These are phyloP conservation scores for Cephus runcator DNA, from an alignment of 2,888 invertebrate species.

Conservation along the genomic window DNA sequence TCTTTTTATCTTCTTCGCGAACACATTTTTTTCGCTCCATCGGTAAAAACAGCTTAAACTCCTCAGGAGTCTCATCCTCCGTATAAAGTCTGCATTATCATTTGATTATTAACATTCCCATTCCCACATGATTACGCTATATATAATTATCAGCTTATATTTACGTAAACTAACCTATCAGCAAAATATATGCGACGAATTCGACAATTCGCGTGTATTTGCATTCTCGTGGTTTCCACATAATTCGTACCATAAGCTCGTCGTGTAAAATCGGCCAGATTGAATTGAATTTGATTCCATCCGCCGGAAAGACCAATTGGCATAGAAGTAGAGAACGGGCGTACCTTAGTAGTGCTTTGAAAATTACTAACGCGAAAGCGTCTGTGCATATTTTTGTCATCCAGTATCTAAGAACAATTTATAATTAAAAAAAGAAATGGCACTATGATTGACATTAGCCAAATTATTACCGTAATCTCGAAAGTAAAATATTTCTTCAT, in stretches of 20 bases:
- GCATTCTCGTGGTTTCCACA: constrained; percentile 88
- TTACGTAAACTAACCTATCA: constrained; percentile 64
- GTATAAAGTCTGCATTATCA: constrained; percentile 80
- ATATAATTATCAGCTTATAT: not conserved
- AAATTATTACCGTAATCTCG: constrained; percentile 86
- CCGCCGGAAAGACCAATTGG: constrained; percentile 94
- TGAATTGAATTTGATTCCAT: constrained; percentile 96
- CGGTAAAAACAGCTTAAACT: constrained; percentile 94
- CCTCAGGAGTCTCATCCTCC: constrained; percentile 94
- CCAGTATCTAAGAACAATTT: constrained; percentile 77
- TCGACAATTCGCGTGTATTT: constrained; percentile 96
- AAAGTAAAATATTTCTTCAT: constrained; percentile 96
- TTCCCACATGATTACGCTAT: not conserved
- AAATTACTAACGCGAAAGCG: constrained; percentile 92
- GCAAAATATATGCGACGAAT: constrained; percentile 89
- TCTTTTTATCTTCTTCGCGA: constrained; percentile 5
- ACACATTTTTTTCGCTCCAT: constrained; percentile 69
- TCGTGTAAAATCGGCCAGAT: constrained; percentile 92
- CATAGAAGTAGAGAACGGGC: constrained; percentile 98
- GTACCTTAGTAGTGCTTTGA: constrained; percentile 92
- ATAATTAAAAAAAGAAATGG: constrained; percentile 9
- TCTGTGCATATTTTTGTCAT: constrained; percentile 92
- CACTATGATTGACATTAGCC: not conserved
- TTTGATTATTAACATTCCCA: not conserved
- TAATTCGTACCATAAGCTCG: constrained; percentile 97